Evolutionary conservation across 2,888 invertebrate species (phyloP).

Genomic region (Cartodere bifasciata): DNA sequence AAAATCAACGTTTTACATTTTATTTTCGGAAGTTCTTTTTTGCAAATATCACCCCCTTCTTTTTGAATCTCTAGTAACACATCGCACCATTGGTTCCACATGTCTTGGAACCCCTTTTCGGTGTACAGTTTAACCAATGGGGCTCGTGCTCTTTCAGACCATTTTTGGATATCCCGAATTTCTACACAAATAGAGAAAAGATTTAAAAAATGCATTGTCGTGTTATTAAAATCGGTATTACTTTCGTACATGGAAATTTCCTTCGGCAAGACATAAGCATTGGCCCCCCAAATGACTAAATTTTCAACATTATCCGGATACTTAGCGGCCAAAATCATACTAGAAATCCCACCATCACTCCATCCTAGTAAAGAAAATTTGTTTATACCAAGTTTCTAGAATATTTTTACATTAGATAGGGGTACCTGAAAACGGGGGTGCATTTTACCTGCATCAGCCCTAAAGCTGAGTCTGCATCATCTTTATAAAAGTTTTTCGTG

Average conservation of each 20-base stretch:
- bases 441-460: conserved; percentile 61
- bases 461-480: conserved; percentile 59
- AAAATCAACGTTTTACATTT: conserved; percentile 67
- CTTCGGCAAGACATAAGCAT: conserved; percentile 56
- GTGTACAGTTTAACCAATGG: conserved; percentile 66
- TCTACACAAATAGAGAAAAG: conserved; percentile 40
- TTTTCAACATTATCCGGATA: conserved; percentile 54
- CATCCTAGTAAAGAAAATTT: conserved; percentile 74
- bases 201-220: not conserved
- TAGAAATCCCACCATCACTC: conserved; percentile 80
- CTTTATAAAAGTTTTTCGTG: conserved; percentile 52
- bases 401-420: conserved; percentile 10
- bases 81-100: conserved; percentile 66
- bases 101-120: conserved; percentile 49
- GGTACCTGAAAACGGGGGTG: not conserved
- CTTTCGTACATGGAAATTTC: conserved; percentile 53
- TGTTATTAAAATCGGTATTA: conserved; percentile 22
- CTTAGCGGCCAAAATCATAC: conserved; percentile 62
- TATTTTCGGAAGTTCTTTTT: conserved; percentile 46
- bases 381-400: conserved; percentile 46
- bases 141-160: conserved; percentile 67
- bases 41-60: conserved; percentile 62
- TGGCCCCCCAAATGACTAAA: conserved; percentile 66
- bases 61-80: conserved; percentile 42
- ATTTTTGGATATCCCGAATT: conserved; percentile 57